These are phyloP conservation scores for Battus philenor DNA, from an alignment of 1,140 invertebrate genomes.

Conservation along the genomic window DNA sequence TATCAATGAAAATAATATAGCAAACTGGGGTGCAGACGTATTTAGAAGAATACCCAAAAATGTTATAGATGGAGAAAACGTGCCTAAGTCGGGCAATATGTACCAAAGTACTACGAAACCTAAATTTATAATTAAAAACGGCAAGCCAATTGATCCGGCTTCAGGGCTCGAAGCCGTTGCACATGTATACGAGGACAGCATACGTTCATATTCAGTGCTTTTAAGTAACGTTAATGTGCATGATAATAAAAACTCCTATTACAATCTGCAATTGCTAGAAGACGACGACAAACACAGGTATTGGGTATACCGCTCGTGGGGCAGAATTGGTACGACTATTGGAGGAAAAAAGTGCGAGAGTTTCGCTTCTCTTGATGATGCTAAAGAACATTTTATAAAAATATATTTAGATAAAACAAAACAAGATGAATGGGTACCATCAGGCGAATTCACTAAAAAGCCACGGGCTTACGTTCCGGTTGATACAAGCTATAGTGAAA, in stretches of 20 bases:
- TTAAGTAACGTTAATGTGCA: background rate
- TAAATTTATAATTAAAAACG: conserved; percentile 4
- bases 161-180: conserved; percentile 4
- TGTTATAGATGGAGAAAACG: conserved; percentile 10
- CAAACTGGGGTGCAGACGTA: background rate
- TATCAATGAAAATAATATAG: conserved; percentile 5
- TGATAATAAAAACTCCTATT: conserved; percentile 10
- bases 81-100: conserved; percentile 11
- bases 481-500: conserved; percentile 4
- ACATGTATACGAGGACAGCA: conserved; percentile 6
- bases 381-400: conserved; percentile 4
- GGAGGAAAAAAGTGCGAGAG: background rate
- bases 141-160: background rate
- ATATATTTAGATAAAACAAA: conserved; percentile 11
- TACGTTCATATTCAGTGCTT: background rate
- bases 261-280: conserved; percentile 4
- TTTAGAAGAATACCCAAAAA: conserved; percentile 11
- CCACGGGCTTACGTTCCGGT: conserved; percentile 1
- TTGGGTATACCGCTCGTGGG: conserved; percentile 11
- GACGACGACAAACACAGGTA: conserved; percentile 1
- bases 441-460: conserved; percentile 1
- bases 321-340: conserved; percentile 11
- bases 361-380: background rate
- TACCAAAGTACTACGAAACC: conserved; percentile 2
- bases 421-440: conserved; percentile 1